These are phyloP conservation scores for Perca flavescens DNA, from an alignment of 2,113 vertebrate species.

Conservation along the genomic window DNA sequence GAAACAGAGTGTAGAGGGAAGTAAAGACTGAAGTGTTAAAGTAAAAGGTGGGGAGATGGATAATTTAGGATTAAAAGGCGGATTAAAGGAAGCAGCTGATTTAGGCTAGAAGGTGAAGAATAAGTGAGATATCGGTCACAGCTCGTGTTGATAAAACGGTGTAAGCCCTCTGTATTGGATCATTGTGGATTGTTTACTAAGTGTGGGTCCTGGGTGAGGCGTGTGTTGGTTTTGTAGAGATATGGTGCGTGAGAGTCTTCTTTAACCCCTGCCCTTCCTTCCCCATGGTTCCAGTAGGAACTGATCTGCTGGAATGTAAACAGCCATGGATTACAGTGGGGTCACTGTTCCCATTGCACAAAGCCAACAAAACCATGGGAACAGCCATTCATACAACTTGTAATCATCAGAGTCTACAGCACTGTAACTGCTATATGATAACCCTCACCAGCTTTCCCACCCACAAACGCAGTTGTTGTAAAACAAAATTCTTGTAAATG, in stretches of 20 bases:
- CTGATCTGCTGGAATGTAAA: slow-evolving; percentile 82
- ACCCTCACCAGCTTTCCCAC: not conserved
- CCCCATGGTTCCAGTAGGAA: slow-evolving; percentile 74
- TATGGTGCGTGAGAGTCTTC: slow-evolving; percentile 66
- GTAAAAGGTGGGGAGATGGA: not conserved
- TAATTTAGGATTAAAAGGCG: not conserved
- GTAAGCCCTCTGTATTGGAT: slow-evolving; percentile 18
- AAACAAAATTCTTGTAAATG: not conserved
- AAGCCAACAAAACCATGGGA: slow-evolving; percentile 72
- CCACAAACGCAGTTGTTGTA: not conserved
- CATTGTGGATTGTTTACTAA: slow-evolving; percentile 52
- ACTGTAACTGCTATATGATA: slow-evolving; percentile 7
- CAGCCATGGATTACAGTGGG: slow-evolving; percentile 73
- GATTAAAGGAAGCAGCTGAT: not conserved
- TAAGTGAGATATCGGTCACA: not conserved
- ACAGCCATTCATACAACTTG: slow-evolving; percentile 61
- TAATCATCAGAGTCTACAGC: slow-evolving; percentile 59
- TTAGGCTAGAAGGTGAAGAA: not conserved
- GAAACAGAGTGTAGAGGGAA: slow-evolving; percentile 25
- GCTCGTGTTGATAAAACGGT: not conserved
- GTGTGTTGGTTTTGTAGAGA: slow-evolving; percentile 60
- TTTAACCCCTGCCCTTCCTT: slow-evolving; percentile 77
- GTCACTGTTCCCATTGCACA: slow-evolving; percentile 71
- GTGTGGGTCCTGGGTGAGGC: slow-evolving; percentile 46
- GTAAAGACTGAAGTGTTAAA: slow-evolving; percentile 2